phyloP scores from a whole-genome alignment of 2,888 invertebrate genomes.

The Leucania comma region DNA sequence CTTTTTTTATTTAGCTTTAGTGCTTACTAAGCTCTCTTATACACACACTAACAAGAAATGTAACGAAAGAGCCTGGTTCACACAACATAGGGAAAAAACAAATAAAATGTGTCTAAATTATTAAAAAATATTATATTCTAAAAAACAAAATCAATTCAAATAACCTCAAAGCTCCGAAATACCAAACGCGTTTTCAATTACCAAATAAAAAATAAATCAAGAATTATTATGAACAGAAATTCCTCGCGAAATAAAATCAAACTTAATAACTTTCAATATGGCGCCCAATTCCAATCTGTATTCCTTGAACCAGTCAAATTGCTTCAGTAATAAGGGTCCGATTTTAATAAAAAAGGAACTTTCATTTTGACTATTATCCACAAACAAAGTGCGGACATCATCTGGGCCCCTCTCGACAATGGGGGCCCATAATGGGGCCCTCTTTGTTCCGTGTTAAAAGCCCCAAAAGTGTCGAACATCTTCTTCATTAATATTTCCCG shows the following conservation, averaged over 20 bases:
- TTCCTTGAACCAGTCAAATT: constrained; percentile 82
- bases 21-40: background rate
- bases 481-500: constrained; percentile 84
- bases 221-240: constrained; percentile 60
- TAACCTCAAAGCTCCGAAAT: background rate
- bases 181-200: constrained; percentile 40
- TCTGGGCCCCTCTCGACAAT: constrained; percentile 72
- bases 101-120: too few relatives aligned
- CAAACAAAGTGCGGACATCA: constrained; percentile 75
- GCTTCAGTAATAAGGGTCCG: constrained; percentile 83
- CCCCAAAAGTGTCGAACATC: constrained; percentile 82
- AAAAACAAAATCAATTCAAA: background rate
- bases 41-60: too few relatives aligned
- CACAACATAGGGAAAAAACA: too few relatives aligned
- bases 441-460: constrained; percentile 80
- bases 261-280: constrained; percentile 84
- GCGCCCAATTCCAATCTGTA: constrained; percentile 82
- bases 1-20: background rate
- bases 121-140: background rate
- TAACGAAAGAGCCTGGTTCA: too few relatives aligned
- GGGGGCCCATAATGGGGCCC: constrained; percentile 68
- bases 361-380: constrained; percentile 70
- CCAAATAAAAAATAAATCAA: constrained; percentile 50
- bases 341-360: constrained; percentile 72
- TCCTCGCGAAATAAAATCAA: constrained; percentile 56